Conservation (phyloP, 2,888 invertebrate genomes). For the Rhabditoides inermis region DNA sequence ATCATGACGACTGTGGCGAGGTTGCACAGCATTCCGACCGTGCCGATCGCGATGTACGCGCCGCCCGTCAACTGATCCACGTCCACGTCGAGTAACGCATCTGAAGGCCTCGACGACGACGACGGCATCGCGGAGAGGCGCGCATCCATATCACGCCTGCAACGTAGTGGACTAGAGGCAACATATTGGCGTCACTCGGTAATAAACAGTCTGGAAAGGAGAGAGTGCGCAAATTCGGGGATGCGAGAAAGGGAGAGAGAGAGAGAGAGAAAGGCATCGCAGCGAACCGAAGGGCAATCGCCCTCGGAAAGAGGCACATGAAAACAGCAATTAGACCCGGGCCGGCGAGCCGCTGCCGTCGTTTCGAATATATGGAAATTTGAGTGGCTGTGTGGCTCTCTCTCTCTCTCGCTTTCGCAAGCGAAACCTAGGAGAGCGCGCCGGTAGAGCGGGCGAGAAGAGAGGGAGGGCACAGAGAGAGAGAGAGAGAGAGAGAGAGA, state of each 20-base stretch:
- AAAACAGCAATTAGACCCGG: too few species aligned
- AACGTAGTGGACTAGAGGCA: too few species aligned
- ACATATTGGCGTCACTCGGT: too few species aligned
- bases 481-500: slow-evolving; percentile 4
- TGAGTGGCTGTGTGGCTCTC: too few species aligned
- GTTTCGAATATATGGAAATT: too few species aligned
- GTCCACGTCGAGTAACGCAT: slow-evolving; percentile 13
- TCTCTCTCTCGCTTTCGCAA: too few species aligned
- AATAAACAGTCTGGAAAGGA: neutral
- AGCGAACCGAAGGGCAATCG: too few species aligned
- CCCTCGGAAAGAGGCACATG: too few species aligned
- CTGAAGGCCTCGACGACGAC: slow-evolving; percentile 18
- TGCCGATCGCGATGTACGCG: slow-evolving; percentile 16
- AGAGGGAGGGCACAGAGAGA: slow-evolving; percentile 1
- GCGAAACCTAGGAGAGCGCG: too few species aligned
- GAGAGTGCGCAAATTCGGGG: slow-evolving; percentile 17
- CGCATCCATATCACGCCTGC: too few species aligned
- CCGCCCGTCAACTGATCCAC: too few species aligned
- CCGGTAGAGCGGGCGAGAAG: neutral
- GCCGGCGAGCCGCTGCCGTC: too few species aligned
- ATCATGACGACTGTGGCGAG: slow-evolving; percentile 45
- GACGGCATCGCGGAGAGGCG: slow-evolving; percentile 5
- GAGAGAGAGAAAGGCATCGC: neutral
- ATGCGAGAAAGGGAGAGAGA: slow-evolving; percentile 6
- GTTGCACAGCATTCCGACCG: slow-evolving; percentile 36